Percentiles rank a stretch among this genome's conserved stretches.
Evolutionary conservation across 2,113 vertebrate species (phyloP).

Genomic region (Mirza zaza): DNA sequence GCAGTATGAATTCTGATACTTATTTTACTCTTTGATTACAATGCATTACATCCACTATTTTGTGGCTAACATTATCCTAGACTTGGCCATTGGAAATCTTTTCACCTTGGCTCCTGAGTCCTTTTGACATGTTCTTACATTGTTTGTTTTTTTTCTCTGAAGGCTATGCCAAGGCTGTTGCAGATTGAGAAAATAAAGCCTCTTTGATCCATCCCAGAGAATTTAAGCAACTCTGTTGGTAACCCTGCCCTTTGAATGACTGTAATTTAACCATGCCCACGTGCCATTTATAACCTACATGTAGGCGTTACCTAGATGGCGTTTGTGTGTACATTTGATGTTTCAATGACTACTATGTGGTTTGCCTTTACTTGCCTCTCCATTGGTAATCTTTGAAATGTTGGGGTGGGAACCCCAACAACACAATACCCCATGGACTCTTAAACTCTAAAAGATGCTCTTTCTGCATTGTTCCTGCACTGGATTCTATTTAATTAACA

Average conservation of each 20-base stretch:
- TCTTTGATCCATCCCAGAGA: background rate
- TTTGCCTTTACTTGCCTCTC: background rate
- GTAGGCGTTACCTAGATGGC: constrained; percentile 17
- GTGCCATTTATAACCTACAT: background rate
- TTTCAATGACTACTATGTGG: background rate
- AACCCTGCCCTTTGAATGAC: background rate
- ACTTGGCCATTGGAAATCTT: background rate
- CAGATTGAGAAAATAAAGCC: constrained; percentile 6
- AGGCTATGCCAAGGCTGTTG: background rate
- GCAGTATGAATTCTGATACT: background rate
- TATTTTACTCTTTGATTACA: constrained; percentile 4
- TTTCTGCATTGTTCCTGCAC: constrained; percentile 66
- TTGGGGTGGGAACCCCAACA: constrained; percentile 41
- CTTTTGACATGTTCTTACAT: background rate
- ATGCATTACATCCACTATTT: background rate
- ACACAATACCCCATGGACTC: constrained; percentile 54
- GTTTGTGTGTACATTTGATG: constrained; percentile 13
- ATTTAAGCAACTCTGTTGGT: background rate
- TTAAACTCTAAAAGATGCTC: constrained; percentile 68
- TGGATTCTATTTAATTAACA: constrained; percentile 84
- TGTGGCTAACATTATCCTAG: background rate
- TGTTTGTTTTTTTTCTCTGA: constrained; percentile 42
- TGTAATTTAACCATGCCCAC: background rate
- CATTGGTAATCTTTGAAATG: constrained; percentile 41
- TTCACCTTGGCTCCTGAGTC: constrained; percentile 1